Conservation (phyloP, 2,888 invertebrate species). For the Scaptomyza reducta region DNA sequence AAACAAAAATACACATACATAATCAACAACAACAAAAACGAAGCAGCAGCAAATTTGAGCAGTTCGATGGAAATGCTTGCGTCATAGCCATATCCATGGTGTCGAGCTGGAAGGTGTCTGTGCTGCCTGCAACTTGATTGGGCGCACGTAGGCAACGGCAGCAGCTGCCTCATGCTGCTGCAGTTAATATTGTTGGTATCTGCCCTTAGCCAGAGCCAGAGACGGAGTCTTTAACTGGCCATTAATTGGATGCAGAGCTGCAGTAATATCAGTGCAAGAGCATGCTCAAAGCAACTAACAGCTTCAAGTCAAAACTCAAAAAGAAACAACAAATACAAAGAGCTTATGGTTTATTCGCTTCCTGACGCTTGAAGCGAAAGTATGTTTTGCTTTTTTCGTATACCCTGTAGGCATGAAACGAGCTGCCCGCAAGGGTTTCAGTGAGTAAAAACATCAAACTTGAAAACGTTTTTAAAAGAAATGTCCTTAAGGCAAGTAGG, state of each 20-base stretch:
- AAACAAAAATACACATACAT: background rate
- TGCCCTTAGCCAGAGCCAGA: conserved; percentile 53
- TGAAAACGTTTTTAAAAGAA: too few species aligned
- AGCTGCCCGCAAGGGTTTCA: background rate
- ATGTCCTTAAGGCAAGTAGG: too few species aligned
- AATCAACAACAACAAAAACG: conserved; percentile 5
- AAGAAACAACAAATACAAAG: background rate
- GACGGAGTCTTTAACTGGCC: conserved; percentile 44
- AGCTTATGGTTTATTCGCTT: conserved; percentile 36
- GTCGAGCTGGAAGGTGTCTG: conserved; percentile 27
- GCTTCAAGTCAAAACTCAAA: conserved; percentile 9
- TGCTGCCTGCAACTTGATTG: conserved; percentile 46
- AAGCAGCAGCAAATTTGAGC: conserved; percentile 25
- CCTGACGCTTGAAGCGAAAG: conserved; percentile 45
- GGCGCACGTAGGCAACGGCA: conserved; percentile 62
- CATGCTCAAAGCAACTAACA: conserved; percentile 6
- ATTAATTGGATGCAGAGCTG: conserved; percentile 56
- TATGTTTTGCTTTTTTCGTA: conserved; percentile 6
- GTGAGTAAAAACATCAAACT: too few species aligned
- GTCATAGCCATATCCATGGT: conserved; percentile 29
- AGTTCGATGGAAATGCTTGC: conserved; percentile 51
- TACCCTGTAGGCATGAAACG: conserved; percentile 19
- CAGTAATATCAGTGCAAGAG: conserved; percentile 14
- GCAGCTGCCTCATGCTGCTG: background rate
- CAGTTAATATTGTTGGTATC: conserved; percentile 12